These are phyloP conservation scores for Taeniopygia guttata DNA, from an alignment of 2,797 vertebrate species.

Conservation along the genomic window DNA sequence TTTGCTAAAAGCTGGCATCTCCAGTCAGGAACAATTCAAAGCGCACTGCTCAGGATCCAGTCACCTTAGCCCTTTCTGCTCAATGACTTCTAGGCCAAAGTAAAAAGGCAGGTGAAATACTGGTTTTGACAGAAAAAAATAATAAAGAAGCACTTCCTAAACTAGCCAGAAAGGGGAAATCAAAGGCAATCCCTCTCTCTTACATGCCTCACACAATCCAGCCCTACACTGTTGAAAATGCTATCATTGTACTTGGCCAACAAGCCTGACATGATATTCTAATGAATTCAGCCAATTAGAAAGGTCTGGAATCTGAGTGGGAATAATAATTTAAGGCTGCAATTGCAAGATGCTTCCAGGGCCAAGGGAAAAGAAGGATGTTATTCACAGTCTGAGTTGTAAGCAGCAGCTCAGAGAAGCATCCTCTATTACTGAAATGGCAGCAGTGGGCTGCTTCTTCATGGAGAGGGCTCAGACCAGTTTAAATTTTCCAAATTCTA, in stretches of 20 bases:
- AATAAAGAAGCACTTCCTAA: neutral
- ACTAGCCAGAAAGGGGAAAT: neutral
- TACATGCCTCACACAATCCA: neutral
- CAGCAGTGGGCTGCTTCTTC: neutral
- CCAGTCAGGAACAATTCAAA: neutral
- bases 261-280: neutral
- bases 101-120: neutral
- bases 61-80: neutral
- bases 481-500: neutral
- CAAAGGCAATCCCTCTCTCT: neutral
- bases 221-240: neutral
- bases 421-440: neutral
- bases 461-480: neutral
- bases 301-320: neutral
- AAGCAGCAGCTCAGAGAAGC: neutral
- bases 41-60: neutral
- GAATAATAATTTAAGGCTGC: neutral
- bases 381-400: neutral
- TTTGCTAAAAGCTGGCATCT: constrained; percentile 4
- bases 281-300: neutral
- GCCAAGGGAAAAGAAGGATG: neutral
- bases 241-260: neutral
- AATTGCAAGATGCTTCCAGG: neutral
- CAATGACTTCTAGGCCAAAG: neutral
- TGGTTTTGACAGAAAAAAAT: neutral